Evolutionary conservation across 2,113 vertebrate species (phyloP).

Genomic region (Grallaria varia): DNA sequence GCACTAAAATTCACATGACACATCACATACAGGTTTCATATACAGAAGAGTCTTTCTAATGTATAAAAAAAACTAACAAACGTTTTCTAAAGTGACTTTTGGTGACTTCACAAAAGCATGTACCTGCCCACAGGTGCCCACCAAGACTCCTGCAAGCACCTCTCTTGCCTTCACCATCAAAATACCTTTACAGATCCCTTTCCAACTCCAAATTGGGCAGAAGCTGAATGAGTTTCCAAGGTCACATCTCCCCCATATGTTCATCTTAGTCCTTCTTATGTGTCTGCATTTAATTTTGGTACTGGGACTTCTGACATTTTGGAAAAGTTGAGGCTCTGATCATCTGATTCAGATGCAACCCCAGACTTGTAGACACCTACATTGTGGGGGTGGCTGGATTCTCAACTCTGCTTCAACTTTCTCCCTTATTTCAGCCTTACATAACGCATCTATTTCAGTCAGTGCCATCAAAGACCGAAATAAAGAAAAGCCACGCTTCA

Average conservation of each 20-base stretch:
- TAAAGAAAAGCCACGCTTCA: not conserved
- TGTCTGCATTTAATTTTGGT: not conserved
- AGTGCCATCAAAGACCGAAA: slow-evolving; percentile 17
- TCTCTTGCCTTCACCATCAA: not conserved
- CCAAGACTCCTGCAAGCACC: not conserved
- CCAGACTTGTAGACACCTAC: slow-evolving; percentile 23
- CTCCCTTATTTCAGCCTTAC: slow-evolving; percentile 26
- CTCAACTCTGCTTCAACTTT: slow-evolving; percentile 29
- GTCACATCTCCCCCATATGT: not conserved
- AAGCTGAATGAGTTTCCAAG: not conserved
- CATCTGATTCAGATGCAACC: slow-evolving; percentile 28
- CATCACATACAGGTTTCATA: not conserved
- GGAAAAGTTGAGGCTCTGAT: slow-evolving; percentile 4
- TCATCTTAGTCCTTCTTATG: not conserved
- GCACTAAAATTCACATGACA: not conserved
- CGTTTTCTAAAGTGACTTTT: not conserved
- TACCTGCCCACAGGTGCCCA: not conserved
- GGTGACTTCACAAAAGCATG: not conserved
- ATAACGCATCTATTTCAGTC: slow-evolving; percentile 48
- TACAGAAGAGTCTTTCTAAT: not conserved
- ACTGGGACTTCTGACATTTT: not conserved
- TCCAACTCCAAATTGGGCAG: not conserved
- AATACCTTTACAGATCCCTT: not conserved
- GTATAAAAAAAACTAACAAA: not conserved
- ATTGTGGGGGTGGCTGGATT: slow-evolving; percentile 40